phyloP scores from a whole-genome alignment of 2,113 vertebrate species.

The Poeciliopsis turrubarensis region DNA sequence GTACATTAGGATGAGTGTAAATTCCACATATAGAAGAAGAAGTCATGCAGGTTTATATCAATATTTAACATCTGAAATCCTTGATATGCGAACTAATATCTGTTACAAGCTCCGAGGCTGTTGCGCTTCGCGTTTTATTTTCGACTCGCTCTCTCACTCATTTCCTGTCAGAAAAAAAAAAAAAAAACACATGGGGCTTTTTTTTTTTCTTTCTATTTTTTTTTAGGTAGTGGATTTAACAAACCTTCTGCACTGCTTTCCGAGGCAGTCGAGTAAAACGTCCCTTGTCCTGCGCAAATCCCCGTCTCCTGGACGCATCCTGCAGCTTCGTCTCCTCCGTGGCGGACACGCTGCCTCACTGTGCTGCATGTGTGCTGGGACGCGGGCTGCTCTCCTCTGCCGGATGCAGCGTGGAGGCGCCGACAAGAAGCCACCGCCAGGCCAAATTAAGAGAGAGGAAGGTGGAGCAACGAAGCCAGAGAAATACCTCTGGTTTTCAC shows the following conservation, averaged over 20 bases:
- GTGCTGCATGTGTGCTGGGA: constrained; percentile 29
- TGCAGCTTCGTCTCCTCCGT: constrained; percentile 55
- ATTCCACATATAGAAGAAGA: background rate
- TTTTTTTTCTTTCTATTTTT: too few relatives aligned
- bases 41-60: background rate
- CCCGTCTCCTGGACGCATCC: constrained; percentile 57
- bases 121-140: background rate
- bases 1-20: background rate
- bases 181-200: background rate
- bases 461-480: background rate
- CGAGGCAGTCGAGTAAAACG: constrained; percentile 24
- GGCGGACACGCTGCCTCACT: constrained; percentile 63
- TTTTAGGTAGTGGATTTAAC: constrained; percentile 21
- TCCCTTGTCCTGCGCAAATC: constrained; percentile 29
- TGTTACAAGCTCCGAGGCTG: background rate
- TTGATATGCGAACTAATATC: constrained; percentile 14
- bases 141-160: background rate
- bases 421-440: background rate
- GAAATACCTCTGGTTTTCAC: background rate
- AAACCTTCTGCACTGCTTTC: constrained; percentile 57
- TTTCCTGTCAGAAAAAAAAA: constrained; percentile 10
- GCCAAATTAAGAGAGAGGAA: background rate
- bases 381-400: constrained; percentile 42
- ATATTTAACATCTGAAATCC: constrained; percentile 9
- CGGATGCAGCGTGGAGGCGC: constrained; percentile 24